phyloP scores from a whole-genome alignment of 1,140 invertebrate species.

The Calliphora vicina region DNA sequence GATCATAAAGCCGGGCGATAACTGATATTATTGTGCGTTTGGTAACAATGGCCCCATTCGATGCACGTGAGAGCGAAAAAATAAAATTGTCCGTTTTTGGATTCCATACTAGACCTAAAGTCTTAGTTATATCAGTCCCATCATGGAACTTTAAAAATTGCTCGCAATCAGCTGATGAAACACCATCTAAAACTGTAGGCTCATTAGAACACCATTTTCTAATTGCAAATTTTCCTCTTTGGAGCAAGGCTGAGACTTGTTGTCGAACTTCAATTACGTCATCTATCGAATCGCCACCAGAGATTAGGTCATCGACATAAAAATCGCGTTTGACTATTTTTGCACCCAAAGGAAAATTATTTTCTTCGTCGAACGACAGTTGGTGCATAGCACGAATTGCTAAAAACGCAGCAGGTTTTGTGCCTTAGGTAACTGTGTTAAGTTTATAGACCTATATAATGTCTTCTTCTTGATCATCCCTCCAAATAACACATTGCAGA shows the following conservation, averaged over 20 bases:
- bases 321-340: constrained; percentile 46
- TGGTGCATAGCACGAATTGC: constrained; percentile 50
- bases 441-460: constrained; percentile 40
- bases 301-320: constrained; percentile 61
- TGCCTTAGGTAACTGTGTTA: no score
- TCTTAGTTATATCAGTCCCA: constrained; percentile 35
- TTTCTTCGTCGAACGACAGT: constrained; percentile 52
- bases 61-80: neutral
- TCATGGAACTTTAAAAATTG: constrained; percentile 23
- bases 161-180: neutral
- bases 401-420: constrained; percentile 46
- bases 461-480: neutral
- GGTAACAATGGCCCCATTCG: constrained; percentile 22
- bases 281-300: constrained; percentile 45
- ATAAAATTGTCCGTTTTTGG: neutral
- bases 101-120: constrained; percentile 21
- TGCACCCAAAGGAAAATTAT: constrained; percentile 34
- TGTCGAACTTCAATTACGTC: constrained; percentile 27
- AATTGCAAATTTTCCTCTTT: constrained; percentile 53
- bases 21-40: constrained; percentile 51
- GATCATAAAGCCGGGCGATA: constrained; percentile 56
- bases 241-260: constrained; percentile 43
- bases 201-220: constrained; percentile 62
- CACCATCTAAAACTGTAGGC: constrained; percentile 23
- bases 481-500: constrained; percentile 43